Evolutionary conservation across 2,113 vertebrate species (phyloP).

Genomic region (Ovis canadensis): DNA sequence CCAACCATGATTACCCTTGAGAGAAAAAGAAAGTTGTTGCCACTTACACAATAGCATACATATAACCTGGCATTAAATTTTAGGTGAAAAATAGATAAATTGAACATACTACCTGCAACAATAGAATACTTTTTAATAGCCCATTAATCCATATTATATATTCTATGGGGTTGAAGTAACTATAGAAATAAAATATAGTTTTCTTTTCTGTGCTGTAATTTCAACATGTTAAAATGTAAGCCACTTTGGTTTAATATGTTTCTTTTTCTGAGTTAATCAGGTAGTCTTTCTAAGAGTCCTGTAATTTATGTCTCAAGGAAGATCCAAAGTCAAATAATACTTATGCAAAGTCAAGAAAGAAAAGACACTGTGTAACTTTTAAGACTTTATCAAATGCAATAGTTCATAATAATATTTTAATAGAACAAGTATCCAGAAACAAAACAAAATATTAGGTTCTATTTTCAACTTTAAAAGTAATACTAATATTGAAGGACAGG

Average conservation of each 20-base stretch:
- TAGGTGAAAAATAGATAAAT: slow-evolving; percentile 13
- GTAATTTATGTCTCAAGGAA: background rate
- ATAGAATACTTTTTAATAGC: slow-evolving; percentile 5
- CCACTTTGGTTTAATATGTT: background rate
- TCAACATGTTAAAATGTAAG: background rate
- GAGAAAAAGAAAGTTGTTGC: background rate
- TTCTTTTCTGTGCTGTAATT: background rate
- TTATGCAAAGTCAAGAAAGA: background rate
- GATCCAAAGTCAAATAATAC: background rate
- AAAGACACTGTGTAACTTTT: background rate
- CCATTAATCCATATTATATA: slow-evolving; percentile 29
- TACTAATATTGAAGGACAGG: background rate
- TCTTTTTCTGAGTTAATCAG: background rate
- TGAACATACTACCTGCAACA: background rate
- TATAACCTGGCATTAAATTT: slow-evolving; percentile 31
- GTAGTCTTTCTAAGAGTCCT: background rate
- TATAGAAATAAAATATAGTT: slow-evolving; percentile 22
- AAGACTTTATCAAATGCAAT: background rate
- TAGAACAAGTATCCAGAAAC: background rate
- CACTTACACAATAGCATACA: slow-evolving; percentile 31
- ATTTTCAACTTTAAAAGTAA: background rate
- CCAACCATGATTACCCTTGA: background rate
- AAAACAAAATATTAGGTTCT: background rate
- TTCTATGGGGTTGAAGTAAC: background rate
- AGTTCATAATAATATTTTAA: background rate